Evolutionary conservation across 2,113 vertebrate genomes (phyloP).

Genomic region (Gymnorhina tibicen): DNA sequence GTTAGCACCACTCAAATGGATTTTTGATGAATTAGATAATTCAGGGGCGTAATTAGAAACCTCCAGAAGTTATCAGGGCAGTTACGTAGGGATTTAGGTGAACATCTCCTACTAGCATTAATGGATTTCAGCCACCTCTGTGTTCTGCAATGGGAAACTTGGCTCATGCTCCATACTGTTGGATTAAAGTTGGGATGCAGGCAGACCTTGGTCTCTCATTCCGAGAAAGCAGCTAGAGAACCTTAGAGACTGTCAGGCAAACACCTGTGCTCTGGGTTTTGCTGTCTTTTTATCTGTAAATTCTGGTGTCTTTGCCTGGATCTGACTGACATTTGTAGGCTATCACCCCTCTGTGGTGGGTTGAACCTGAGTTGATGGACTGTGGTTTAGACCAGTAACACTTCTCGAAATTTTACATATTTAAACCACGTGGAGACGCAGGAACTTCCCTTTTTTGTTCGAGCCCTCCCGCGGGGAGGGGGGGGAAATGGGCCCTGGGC

Average conservation of each 20-base stretch:
- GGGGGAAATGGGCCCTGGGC: too few relatives aligned
- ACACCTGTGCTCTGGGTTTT: background rate
- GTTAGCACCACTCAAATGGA: background rate
- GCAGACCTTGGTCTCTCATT: background rate
- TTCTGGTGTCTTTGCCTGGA: background rate
- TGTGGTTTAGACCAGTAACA: too few relatives aligned
- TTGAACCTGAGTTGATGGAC: too few relatives aligned
- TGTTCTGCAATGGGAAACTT: background rate
- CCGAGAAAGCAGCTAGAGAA: background rate
- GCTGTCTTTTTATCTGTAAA: background rate
- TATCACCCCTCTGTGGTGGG: background rate
- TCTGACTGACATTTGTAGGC: background rate
- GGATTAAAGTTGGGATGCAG: background rate
- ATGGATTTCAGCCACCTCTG: background rate
- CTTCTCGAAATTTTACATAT: too few relatives aligned
- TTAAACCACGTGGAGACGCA: too few relatives aligned
- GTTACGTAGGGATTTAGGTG: background rate
- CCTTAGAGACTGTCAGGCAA: background rate
- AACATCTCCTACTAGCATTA: background rate
- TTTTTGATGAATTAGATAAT: slow-evolving; percentile 13
- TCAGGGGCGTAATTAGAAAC: background rate
- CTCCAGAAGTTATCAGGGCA: background rate
- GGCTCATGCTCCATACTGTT: background rate
- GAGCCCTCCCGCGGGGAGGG: too few relatives aligned
- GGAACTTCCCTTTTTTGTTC: too few relatives aligned